phyloP scores from a whole-genome alignment of 2,113 vertebrate genomes.

The Nothoprocta perdicaria region DNA sequence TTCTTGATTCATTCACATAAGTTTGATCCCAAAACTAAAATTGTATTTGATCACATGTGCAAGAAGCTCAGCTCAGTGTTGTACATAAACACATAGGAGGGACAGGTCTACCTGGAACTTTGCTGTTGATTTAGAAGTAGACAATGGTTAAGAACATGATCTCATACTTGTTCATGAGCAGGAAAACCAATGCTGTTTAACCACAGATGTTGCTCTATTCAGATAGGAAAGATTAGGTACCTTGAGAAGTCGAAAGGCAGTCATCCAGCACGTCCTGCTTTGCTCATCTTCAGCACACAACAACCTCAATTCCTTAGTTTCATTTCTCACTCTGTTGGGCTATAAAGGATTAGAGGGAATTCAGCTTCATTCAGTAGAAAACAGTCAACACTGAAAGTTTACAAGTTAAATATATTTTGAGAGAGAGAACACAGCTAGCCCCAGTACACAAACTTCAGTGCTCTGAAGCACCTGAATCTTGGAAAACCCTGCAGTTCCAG shows the following conservation, averaged over 20 bases:
- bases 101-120: background rate
- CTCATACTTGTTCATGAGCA: background rate
- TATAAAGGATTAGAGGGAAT: constrained; percentile 60
- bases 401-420: background rate
- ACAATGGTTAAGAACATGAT: background rate
- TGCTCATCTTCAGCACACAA: constrained; percentile 96
- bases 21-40: background rate
- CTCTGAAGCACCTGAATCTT: background rate
- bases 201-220: background rate
- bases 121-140: background rate
- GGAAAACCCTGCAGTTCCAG: background rate
- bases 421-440: background rate
- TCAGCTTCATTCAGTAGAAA: background rate
- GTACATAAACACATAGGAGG: background rate
- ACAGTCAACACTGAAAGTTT: background rate
- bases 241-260: constrained; percentile 95
- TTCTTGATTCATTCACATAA: background rate
- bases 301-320: constrained; percentile 90
- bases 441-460: background rate
- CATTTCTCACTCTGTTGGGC: constrained; percentile 89
- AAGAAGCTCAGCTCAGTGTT: background rate
- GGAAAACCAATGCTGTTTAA: background rate
- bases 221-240: constrained; percentile 68
- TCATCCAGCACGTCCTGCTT: constrained; percentile 93
- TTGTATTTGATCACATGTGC: background rate